Conservation (phyloP, 2,797 vertebrate species). For the Siniperca obscura region DNA sequence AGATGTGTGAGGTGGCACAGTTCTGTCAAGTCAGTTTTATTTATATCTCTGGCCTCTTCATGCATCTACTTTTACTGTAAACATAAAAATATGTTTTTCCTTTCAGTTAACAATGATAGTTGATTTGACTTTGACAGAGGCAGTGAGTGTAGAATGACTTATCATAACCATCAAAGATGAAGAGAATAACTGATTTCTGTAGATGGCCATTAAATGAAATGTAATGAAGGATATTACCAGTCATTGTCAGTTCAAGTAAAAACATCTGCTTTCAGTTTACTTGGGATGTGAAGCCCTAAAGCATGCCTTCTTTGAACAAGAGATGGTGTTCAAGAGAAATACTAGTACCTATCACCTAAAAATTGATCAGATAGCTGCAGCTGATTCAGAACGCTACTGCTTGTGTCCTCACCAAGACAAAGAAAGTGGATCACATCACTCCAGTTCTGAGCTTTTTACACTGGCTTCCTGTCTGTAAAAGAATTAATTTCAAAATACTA, state of each 20-base stretch:
- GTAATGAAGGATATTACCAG: neutral
- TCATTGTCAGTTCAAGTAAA: neutral
- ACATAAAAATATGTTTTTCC: neutral
- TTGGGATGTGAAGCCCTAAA: neutral
- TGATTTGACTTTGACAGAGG: neutral
- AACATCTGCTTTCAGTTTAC: neutral
- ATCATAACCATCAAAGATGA: neutral
- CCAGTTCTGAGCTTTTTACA: too few relatives aligned
- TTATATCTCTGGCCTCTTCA: neutral
- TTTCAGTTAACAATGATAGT: neutral
- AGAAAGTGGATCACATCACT: too few relatives aligned
- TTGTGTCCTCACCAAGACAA: too few relatives aligned
- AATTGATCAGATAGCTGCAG: too few relatives aligned
- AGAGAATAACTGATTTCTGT: neutral
- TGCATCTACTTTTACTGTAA: neutral
- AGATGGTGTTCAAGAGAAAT: neutral
- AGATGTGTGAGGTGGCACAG: neutral
- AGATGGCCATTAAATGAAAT: neutral
- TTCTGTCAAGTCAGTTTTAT: neutral
- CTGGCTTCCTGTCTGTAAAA: too few relatives aligned
- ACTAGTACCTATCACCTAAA: neutral
- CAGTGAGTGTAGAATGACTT: neutral
- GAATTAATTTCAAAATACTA: too few relatives aligned
- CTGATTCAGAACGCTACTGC: too few relatives aligned
- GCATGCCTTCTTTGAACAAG: conserved; percentile 1